phyloP scores from a whole-genome alignment of 2,888 invertebrate genomes.

The Parelbella ahira region DNA sequence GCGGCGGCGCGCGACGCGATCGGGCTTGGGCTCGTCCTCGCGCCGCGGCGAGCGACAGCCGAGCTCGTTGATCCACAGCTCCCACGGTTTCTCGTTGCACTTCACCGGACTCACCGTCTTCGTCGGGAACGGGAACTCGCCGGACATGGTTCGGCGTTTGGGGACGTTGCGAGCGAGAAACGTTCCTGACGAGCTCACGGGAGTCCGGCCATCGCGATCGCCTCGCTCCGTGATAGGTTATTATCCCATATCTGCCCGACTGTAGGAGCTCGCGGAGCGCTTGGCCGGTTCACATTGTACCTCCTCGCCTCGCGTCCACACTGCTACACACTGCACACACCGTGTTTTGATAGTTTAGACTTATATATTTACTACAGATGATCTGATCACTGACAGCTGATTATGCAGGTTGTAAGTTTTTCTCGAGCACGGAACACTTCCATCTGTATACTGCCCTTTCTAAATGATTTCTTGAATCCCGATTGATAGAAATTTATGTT shows the following conservation, averaged over 20 bases:
- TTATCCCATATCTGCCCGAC: slow-evolving; percentile 72
- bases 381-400: slow-evolving; percentile 81
- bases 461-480: slow-evolving; percentile 47
- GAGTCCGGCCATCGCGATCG: slow-evolving; percentile 65
- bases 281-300: slow-evolving; percentile 63
- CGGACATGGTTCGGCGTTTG: slow-evolving; percentile 66
- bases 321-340: slow-evolving; percentile 54
- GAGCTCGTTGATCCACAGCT: slow-evolving; percentile 73
- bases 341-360: slow-evolving; percentile 74
- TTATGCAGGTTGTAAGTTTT: slow-evolving; percentile 81
- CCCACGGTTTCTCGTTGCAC: slow-evolving; percentile 77
- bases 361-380: slow-evolving; percentile 81
- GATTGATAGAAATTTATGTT: slow-evolving; percentile 50
- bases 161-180: slow-evolving; percentile 47
- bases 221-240: slow-evolving; percentile 73
- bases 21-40: slow-evolving; percentile 57
- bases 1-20: slow-evolving; percentile 40
- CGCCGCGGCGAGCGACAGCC: slow-evolving; percentile 69
- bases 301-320: slow-evolving; percentile 60
- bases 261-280: slow-evolving; percentile 48
- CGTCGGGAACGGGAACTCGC: slow-evolving; percentile 60
- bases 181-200: slow-evolving; percentile 54
- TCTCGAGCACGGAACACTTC: slow-evolving; percentile 73
- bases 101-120: slow-evolving; percentile 71
- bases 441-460: slow-evolving; percentile 63